Evolutionary conservation across 2,113 vertebrate species (phyloP).

Genomic region (Laterallus jamaicensis): DNA sequence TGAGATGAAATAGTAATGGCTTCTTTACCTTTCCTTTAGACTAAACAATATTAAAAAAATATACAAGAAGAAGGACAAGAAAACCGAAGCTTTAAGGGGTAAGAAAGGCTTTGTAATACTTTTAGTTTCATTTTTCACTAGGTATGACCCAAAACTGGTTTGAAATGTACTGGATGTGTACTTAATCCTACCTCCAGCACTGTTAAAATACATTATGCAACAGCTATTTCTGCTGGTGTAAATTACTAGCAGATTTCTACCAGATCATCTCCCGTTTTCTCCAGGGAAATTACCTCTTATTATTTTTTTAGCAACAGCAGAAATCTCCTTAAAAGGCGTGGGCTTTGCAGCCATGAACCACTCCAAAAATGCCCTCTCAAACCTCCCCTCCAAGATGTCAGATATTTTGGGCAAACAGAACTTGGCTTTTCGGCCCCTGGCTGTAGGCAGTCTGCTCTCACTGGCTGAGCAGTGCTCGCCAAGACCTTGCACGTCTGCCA

Average conservation of each 20-base stretch:
- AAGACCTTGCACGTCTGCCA: neutral
- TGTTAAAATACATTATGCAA: neutral
- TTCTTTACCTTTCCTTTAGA: slow-evolving; percentile 66
- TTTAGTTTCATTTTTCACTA: neutral
- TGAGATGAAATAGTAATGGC: neutral
- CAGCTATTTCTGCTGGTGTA: neutral
- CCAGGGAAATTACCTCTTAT: neutral
- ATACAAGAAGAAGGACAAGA: slow-evolving; percentile 78
- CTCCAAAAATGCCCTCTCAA: neutral
- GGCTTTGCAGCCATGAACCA: neutral
- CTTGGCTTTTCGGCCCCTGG: neutral
- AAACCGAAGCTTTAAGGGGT: slow-evolving; percentile 86
- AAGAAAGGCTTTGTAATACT: neutral
- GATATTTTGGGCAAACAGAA: neutral
- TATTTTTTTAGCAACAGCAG: neutral
- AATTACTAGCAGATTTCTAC: neutral
- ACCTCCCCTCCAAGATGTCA: neutral
- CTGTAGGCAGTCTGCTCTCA: neutral
- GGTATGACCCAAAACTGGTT: neutral
- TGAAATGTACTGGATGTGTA: neutral
- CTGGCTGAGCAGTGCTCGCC: neutral
- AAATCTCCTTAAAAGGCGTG: neutral
- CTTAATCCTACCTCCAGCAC: neutral
- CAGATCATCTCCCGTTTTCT: neutral
- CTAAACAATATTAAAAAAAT: slow-evolving; percentile 84